Percentiles rank a stretch among this genome's conserved stretches.
Evolutionary conservation across 2,888 invertebrate species (phyloP).

Genomic region (Campoplex nolae): DNA sequence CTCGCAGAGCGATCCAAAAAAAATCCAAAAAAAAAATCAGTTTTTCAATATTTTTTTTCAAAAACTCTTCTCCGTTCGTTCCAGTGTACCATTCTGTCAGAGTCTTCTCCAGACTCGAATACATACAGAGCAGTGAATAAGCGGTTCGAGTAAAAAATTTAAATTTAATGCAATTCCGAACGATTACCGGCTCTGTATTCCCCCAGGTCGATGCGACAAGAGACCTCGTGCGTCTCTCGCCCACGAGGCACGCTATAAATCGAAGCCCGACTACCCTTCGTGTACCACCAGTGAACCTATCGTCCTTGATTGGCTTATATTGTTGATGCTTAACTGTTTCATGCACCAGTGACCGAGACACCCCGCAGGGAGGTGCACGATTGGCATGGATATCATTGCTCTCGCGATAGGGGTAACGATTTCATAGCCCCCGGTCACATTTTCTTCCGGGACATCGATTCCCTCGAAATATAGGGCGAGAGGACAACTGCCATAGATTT

Average conservation of each 20-base stretch:
- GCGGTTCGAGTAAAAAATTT: slow-evolving; percentile 78
- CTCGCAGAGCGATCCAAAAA: too few species aligned
- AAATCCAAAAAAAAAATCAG: neutral
- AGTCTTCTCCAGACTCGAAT: neutral
- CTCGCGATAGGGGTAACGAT: slow-evolving; percentile 83
- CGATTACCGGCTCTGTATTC: slow-evolving; percentile 79
- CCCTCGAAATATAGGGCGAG: slow-evolving; percentile 9
- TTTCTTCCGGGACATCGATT: slow-evolving; percentile 65
- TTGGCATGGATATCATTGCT: slow-evolving; percentile 73
- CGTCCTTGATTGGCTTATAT: slow-evolving; percentile 84
- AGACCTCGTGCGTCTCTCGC: slow-evolving; percentile 42
- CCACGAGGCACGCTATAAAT: slow-evolving; percentile 12
- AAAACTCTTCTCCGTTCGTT: neutral
- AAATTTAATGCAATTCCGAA: slow-evolving; percentile 83
- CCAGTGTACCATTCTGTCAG: neutral
- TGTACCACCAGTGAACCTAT: slow-evolving; percentile 58
- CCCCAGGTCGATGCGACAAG: slow-evolving; percentile 62
- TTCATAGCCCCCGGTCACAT: slow-evolving; percentile 77
- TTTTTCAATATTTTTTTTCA: neutral
- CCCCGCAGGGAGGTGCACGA: slow-evolving; percentile 52
- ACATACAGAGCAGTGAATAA: slow-evolving; percentile 38
- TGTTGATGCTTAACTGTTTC: slow-evolving; percentile 85
- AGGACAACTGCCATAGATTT: neutral
- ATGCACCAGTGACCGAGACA: slow-evolving; percentile 83
- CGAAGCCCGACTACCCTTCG: slow-evolving; percentile 33